Base-by-base conservation (phyloP, 2,888 invertebrate genomes). In the Sarcophaga variegata region DNA sequence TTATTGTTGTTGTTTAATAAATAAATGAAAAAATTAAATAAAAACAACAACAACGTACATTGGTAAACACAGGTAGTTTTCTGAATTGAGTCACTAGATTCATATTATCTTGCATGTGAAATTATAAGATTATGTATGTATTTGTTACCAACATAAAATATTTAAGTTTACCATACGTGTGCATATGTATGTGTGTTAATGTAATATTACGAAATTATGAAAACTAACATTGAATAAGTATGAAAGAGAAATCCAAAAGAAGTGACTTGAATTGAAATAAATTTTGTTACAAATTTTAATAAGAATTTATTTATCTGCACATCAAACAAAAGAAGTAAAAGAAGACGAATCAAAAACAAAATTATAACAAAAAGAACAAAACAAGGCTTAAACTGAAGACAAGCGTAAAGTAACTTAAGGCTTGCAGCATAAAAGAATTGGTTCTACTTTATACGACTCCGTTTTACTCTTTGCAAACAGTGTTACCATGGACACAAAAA, bases 171-270 rank as follows among this genome's bases (percentile, higher is more conserved):
- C 37, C 1, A 8, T 37, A 69, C 37, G 6, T 20, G 25, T 63
- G 12, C 75, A 8, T 72, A 49, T 60, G 60, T 60, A n/a, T 10
- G n/a, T 67, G n/a, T 37, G 37, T 17, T 12, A 83, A 54, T 75
- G 59, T 62, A 74, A 63, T 64, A 81, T 87, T 87, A 87, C 86
- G 78, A 84, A 84, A 87, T 87, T 80, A 27, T 72, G 22, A 74
- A 70, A 77, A 70, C 37, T 10, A 37, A 10, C 37, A 37, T 37
- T 37, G 10, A 37, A 37, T 10, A 37, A 37, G 37, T 2, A 37
- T 37, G 2, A 37, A 37, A 37, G 37, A 37, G 37, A 37, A 37
- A 37, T 37, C 37, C 37, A 37, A 6, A 37, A 37, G 37, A 37
- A 37, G 37, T 37, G 37, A 37, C 37, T 10, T 37, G 37, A 37